A percentile compares a stretch with the other conserved stretches of the same genome.
Conservation (phyloP, 30 jellyfish, hydroid and myxozoan species). For the Nemopilema nomurai region DNA sequence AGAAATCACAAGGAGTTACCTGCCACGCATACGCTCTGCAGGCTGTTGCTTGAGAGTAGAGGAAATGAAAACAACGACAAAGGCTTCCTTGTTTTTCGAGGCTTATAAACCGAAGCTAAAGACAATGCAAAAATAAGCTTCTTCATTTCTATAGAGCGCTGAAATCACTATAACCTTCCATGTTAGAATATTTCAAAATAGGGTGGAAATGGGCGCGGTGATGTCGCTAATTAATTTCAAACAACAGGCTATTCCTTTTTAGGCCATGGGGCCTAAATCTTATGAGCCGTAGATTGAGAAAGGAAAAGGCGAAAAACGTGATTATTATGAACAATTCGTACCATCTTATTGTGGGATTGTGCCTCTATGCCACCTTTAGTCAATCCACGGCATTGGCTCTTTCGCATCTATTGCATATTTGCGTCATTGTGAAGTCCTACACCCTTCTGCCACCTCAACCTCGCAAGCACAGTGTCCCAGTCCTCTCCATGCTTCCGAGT, state of each 20-base stretch:
- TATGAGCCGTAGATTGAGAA: background rate
- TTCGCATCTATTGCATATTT: background rate
- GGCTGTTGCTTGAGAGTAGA: too few species aligned
- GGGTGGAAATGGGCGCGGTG: background rate
- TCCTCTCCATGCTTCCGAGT: constrained; percentile 53
- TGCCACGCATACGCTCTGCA: too few species aligned
- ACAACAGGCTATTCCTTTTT: background rate
- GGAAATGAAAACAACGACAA: background rate
- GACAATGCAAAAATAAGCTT: too few species aligned
- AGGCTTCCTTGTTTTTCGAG: background rate
- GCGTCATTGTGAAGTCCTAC: background rate
- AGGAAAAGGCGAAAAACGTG: background rate
- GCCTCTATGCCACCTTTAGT: background rate
- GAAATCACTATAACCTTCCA: too few species aligned
- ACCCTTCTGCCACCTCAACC: constrained; percentile 1
- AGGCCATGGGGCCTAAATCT: background rate
- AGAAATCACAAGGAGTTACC: too few species aligned
- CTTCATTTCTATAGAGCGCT: too few species aligned
- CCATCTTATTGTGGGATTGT: background rate
- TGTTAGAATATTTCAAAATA: background rate
- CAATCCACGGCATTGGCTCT: background rate
- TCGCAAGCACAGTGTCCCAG: constrained; percentile 41
- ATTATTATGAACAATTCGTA: background rate
- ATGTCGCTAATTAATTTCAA: background rate
- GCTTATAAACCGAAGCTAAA: background rate